phyloP scores from a whole-genome alignment of 2,113 vertebrate genomes.

The Rattus norvegicus region DNA sequence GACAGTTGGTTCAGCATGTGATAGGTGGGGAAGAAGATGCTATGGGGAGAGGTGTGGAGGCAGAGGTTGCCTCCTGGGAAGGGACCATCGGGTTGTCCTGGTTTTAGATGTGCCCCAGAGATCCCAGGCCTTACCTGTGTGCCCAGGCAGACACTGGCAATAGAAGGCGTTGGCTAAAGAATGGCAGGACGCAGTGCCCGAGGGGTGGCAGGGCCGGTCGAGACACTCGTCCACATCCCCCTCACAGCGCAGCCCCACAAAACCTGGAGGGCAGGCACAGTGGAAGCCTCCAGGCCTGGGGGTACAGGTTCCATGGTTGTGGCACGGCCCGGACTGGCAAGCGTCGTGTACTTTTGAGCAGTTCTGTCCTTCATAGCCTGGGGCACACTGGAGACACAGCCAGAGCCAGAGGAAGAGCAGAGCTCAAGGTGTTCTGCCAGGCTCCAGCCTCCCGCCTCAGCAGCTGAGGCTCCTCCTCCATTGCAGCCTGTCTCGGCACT shows the following conservation, averaged over 20 bases:
- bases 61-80: background rate
- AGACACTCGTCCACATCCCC: constrained; percentile 83
- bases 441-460: background rate
- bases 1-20: background rate
- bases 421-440: background rate
- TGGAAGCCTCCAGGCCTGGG: constrained; percentile 69
- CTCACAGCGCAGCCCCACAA: constrained; percentile 83
- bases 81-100: background rate
- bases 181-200: constrained; percentile 78
- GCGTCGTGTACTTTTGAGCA: constrained; percentile 57
- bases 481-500: background rate
- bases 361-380: constrained; percentile 77
- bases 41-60: background rate
- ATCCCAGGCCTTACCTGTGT: constrained; percentile 75
- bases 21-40: background rate
- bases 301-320: constrained; percentile 77
- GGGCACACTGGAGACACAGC: constrained; percentile 64
- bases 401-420: background rate
- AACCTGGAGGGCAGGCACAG: constrained; percentile 77
- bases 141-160: constrained; percentile 81
- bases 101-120: background rate
- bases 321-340: constrained; percentile 79
- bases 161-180: constrained; percentile 78
- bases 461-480: background rate
- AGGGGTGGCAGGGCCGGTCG: constrained; percentile 69